Base-by-base conservation (phyloP, 2,113 vertebrate species). In the Lutjanus erythropterus region DNA sequence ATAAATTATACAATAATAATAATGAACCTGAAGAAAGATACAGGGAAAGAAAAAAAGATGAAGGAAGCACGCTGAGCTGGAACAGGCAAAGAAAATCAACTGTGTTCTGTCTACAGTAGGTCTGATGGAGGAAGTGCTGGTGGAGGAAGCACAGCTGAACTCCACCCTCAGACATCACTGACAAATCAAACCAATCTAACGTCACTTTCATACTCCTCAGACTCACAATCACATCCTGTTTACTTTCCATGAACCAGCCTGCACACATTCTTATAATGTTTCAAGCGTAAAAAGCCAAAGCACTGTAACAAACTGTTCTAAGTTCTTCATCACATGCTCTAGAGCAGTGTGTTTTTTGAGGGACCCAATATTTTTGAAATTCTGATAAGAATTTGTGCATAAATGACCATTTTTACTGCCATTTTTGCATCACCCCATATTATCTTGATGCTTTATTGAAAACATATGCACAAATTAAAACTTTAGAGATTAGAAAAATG, bases 111-210 rank as follows among this genome's bases (percentile, higher is more conserved):
- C 18, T 46, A 18, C 27, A 11, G 69, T 33, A 11, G 18, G 7
- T 33, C 39, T 35, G 21, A 46, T 19, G 12, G 23, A 52, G 71
- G 60, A 55, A 42, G 67, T 55, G 8, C 67, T 12, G n/a, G 18
- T 29, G 66, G 31, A 23, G 59, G 59, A 71, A 71, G 41, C 29
- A 15, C 27, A 35, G 29, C 50, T 66, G 19, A 52, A 6, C n/a
- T 61, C 55, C 18, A 12, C 27, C 25, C 6, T n/a, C 37, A 23
- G 23, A 27, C 21, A 11, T 5, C 9, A 29, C 39, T 46, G n/a
- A 65, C 27, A 37, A 59, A 9, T 29, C 52, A 27, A 27, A 15
- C 25, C 23, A 16, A 31, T 12, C 56, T n/a, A 52, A 5, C 11
- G 19, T 59, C 9, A 12, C 33, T 59, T 39, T 21, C 16, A 71